Conservation (phyloP, 2,888 invertebrate genomes). For the Lasioglossum calceatum region DNA sequence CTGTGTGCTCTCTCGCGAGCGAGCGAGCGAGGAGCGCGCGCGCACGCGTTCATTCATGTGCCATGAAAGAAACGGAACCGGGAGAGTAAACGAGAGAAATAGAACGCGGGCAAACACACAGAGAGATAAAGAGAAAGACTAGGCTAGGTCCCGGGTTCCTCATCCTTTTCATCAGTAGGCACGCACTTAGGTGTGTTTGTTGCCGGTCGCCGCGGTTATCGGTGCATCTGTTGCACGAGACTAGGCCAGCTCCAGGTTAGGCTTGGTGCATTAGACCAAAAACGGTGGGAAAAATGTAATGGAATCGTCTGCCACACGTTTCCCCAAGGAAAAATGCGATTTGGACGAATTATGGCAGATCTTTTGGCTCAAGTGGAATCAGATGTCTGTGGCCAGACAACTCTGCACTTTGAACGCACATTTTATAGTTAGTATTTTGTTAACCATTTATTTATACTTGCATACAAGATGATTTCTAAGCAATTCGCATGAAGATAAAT, state of each 20-base stretch:
- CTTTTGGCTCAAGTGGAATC: not conserved
- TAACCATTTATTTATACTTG: too few relatives aligned
- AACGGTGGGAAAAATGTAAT: not conserved
- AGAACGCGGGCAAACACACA: constrained; percentile 40
- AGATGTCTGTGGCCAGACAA: not conserved
- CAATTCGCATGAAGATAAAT: too few relatives aligned
- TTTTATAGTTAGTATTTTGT: too few relatives aligned
- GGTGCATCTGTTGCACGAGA: constrained; percentile 58
- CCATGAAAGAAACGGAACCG: constrained; percentile 61
- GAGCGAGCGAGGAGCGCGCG: not conserved
- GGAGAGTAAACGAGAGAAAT: constrained; percentile 51
- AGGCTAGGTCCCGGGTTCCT: constrained; percentile 10
- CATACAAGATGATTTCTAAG: too few relatives aligned
- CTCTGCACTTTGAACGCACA: not conserved
- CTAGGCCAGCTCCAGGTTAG: constrained; percentile 20
- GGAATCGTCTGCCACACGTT: not conserved
- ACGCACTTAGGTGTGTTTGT: constrained; percentile 28
- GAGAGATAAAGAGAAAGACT: not conserved
- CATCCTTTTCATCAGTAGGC: constrained; percentile 24
- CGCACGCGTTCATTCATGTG: constrained; percentile 61
- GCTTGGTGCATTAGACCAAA: constrained; percentile 28
- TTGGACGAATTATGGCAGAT: not conserved
- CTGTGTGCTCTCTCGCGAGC: constrained; percentile 34
- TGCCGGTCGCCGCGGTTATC: constrained; percentile 49
- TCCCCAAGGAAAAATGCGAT: not conserved